phyloP scores from a whole-genome alignment of 1,140 invertebrate species.

The Trachelipus rathkii region DNA sequence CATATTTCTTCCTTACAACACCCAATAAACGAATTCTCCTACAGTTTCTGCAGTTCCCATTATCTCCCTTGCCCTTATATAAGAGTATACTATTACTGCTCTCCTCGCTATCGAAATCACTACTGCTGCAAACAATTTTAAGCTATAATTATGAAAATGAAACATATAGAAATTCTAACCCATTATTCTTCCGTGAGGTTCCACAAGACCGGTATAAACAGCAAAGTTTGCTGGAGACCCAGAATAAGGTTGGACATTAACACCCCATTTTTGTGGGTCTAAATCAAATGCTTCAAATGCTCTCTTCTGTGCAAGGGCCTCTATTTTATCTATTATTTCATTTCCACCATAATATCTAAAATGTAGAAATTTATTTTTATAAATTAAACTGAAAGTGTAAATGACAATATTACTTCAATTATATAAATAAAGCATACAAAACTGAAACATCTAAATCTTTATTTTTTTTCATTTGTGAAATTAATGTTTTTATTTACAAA shows the following conservation, averaged over 20 bases:
- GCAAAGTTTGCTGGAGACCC: slow-evolving; percentile 97
- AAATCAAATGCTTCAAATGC: slow-evolving; percentile 78
- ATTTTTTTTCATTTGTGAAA: slow-evolving; percentile 1
- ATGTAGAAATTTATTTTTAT: background rate
- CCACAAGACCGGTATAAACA: slow-evolving; percentile 79
- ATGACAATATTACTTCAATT: background rate
- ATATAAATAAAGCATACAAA: background rate
- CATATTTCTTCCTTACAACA: too few species aligned
- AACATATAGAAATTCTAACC: slow-evolving; percentile 52
- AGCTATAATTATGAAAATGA: too few species aligned
- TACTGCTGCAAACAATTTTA: too few species aligned
- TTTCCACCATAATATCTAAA: slow-evolving; percentile 91
- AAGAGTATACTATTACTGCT: too few species aligned
- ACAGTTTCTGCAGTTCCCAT: too few species aligned
- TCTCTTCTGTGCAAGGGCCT: slow-evolving; percentile 80
- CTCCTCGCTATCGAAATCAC: too few species aligned
- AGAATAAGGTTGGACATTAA: slow-evolving; percentile 96
- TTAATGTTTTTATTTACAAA: background rate
- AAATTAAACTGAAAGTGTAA: slow-evolving; percentile 6
- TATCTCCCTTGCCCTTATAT: too few species aligned
- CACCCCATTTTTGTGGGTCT: slow-evolving; percentile 85
- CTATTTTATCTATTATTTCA: slow-evolving; percentile 88
- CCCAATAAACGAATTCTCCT: too few species aligned
- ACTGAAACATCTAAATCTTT: background rate
- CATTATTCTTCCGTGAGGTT: slow-evolving; percentile 95